Conservation (phyloP, 2,888 invertebrate species). For the Nasonia oneida region DNA sequence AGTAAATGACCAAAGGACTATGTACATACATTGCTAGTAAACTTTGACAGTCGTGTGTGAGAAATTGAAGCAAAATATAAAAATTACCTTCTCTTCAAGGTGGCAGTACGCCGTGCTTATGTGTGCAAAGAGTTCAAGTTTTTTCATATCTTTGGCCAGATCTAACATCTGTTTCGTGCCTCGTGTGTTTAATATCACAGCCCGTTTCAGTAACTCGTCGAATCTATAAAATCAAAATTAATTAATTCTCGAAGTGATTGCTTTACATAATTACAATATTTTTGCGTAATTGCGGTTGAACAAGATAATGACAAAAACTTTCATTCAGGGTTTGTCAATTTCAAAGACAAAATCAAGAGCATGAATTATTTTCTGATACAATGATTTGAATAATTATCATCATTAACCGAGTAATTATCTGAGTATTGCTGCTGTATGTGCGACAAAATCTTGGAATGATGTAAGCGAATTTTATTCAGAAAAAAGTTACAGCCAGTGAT, state of each 20-base stretch:
- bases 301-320: too few relatives aligned
- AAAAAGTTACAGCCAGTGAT: not conserved
- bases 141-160: slow-evolving; percentile 88
- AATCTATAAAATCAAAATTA: slow-evolving; percentile 83
- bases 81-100: slow-evolving; percentile 80
- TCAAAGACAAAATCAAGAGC: not conserved
- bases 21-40: not conserved
- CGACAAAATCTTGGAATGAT: not conserved
- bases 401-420: not conserved
- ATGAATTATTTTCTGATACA: slow-evolving; percentile 64
- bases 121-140: slow-evolving; percentile 87
- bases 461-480: not conserved
- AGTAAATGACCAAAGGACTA: too few relatives aligned
- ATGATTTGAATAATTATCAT: not conserved
- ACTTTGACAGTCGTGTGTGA: not conserved
- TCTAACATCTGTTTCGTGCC: slow-evolving; percentile 94
- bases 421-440: not conserved
- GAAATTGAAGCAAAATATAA: not conserved
- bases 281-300: too few relatives aligned
- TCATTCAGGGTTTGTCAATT: too few relatives aligned
- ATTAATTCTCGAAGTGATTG: slow-evolving; percentile 62
- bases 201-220: slow-evolving; percentile 93
- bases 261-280: not conserved
- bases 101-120: slow-evolving; percentile 96
- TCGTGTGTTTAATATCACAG: slow-evolving; percentile 94